Base-by-base conservation (phyloP, 2,113 vertebrate species). In the Anolis sagrei region DNA sequence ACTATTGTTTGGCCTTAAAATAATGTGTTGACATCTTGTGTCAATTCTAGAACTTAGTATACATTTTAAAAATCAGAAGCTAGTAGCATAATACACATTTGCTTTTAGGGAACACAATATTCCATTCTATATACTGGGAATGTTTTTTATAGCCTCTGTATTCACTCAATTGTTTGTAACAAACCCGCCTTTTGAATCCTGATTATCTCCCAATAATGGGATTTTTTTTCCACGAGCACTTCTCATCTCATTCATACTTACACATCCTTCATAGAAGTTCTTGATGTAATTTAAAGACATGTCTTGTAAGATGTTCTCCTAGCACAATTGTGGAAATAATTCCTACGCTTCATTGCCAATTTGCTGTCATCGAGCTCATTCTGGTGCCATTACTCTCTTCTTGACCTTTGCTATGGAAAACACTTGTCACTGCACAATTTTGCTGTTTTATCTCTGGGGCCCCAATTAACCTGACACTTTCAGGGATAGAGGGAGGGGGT, bases 251-350 rank as follows among this genome's bases (percentile, higher is more conserved):
- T 64, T 78, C 66, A 82, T 96, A 98, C 97, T 98, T 93, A 97
- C 97, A 93, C 97, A 98, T 96, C 97, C 97, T 95, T 98, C 97
- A 89, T 96, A 98, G 96, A 98, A 97, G 95, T 97, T 98, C 93
- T 94, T 96, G 94, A 97, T 97, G 94, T 97, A 97, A 95, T 97
- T 98, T 93, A 97, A 94, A 94, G 97, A 98, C 97, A 97, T 97
- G 92, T 89, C 93, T 92, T 84, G 89, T 81, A 88, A 87, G 92
- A 85, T 83, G 73, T 72, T 92, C 79, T 92, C 88, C 87, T 91
- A 54, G 83, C 69, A 90, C 85, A 70, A 86, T 79, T 89, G 84
- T 85, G 68, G 89, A 61, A 58, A 90, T 92, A 85, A 88, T 90
- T 88, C 89, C 87, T 89, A 90, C 91, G 89, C 94, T 78, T 94